These are phyloP conservation scores for Sitodiplosis mosellana DNA, from an alignment of 1,140 invertebrate genomes.

Conservation along the genomic window DNA sequence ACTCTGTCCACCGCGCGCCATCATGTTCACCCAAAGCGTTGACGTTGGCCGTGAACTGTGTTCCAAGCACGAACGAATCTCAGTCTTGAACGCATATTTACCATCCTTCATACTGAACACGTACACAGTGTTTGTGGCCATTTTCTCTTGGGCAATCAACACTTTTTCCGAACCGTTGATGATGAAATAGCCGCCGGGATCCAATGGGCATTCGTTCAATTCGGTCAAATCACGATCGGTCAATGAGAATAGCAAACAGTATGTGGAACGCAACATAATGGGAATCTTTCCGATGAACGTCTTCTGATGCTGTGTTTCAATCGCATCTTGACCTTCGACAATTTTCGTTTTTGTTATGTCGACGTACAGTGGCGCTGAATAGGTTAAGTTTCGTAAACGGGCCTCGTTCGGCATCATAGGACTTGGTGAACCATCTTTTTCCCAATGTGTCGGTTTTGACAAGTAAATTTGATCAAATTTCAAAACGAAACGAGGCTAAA, in stretches of 20 bases:
- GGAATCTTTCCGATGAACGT: conserved; percentile 99
- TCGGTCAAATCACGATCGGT: conserved; percentile 97
- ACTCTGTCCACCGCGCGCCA: conserved; percentile 87
- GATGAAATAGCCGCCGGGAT: conserved; percentile 94
- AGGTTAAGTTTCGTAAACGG: conserved; percentile 68
- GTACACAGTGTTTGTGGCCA: conserved; percentile 99
- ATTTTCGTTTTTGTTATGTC: conserved; percentile 94
- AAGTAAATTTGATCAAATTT: conserved; percentile 99
- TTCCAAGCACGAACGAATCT: conserved; percentile 90
- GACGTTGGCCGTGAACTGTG: conserved; percentile 86
- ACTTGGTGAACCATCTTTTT: conserved; percentile 94
- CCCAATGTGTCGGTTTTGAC: conserved; percentile 98
- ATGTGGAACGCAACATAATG: conserved; percentile 95
- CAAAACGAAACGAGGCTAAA: conserved; percentile 63
- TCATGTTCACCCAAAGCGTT: conserved; percentile 98
- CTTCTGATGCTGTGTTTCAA: conserved; percentile 90
- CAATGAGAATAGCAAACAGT: conserved; percentile 81
- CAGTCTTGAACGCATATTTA: conserved; percentile 95
- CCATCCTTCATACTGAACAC: conserved; percentile 97
- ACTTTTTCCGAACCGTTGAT: conserved; percentile 94
- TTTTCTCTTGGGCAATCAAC: conserved; percentile 97
- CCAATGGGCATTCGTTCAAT: conserved; percentile 95
- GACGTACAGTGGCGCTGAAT: conserved; percentile 94
- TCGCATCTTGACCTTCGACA: conserved; percentile 75
- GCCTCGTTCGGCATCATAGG: conserved; percentile 99